Evolutionary conservation across 1,140 invertebrate species (phyloP).

Genomic region (Onthophagus taurus): DNA sequence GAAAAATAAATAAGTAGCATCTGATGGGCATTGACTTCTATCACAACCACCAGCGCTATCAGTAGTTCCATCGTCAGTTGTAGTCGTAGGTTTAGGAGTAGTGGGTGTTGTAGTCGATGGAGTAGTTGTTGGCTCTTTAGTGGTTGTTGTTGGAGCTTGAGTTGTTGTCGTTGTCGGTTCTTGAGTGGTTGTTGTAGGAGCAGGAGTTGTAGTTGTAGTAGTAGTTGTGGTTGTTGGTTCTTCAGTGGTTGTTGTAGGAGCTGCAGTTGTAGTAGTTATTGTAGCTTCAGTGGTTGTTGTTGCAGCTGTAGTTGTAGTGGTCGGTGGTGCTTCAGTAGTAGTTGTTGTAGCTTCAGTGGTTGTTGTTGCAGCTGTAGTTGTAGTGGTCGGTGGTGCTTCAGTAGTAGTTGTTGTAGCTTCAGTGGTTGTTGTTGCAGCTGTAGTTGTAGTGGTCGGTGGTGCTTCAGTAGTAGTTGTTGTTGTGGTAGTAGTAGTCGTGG

Average conservation of each 20-base stretch:
- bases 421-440: too few species aligned
- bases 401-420: neutral
- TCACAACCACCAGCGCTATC: neutral
- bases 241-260: neutral
- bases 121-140: neutral
- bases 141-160: neutral
- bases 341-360: conserved; percentile 1
- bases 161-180: neutral
- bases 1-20: conserved; percentile 6
- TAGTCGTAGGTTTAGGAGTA: conserved; percentile 1
- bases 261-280: neutral
- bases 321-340: neutral
- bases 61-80: conserved; percentile 2
- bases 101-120: neutral
- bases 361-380: conserved; percentile 2
- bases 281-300: conserved; percentile 1
- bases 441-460: too few species aligned
- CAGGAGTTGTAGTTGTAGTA: too few species aligned
- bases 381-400: neutral
- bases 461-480: too few species aligned
- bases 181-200: neutral
- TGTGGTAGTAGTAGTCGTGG: too few species aligned
- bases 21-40: neutral
- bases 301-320: neutral
- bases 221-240: neutral